phyloP scores from a whole-genome alignment of 2,797 vertebrate genomes.

The Acipenser transmontanus region DNA sequence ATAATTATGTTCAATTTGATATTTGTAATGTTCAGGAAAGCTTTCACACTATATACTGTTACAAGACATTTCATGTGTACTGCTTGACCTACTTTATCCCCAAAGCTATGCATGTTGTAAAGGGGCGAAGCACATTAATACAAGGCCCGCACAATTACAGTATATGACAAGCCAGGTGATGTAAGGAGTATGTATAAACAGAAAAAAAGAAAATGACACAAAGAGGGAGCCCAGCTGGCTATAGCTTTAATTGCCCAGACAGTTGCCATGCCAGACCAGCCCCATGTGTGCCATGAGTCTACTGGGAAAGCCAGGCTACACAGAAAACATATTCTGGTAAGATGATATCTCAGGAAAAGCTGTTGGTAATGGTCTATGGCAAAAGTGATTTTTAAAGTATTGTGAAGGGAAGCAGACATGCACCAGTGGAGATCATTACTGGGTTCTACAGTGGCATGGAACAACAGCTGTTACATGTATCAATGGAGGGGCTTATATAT shows the following conservation, averaged over 20 bases:
- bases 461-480: conserved; percentile 57
- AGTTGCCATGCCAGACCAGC: neutral
- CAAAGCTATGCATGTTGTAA: no score
- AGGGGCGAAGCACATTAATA: no score
- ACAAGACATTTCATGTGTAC: no score
- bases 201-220: conserved; percentile 33
- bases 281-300: conserved; percentile 10
- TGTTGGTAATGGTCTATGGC: neutral
- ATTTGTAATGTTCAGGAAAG: no score
- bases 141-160: conserved; percentile 42
- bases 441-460: conserved; percentile 45
- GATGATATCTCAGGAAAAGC: neutral
- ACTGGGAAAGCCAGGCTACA: neutral
- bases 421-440: conserved; percentile 50
- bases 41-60: no score
- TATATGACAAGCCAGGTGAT: conserved; percentile 54
- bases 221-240: conserved; percentile 26
- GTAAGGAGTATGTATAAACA: no score
- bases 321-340: neutral
- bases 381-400: neutral
- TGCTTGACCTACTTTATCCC: no score
- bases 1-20: no score
- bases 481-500: neutral
- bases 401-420: conserved; percentile 41
- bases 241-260: neutral